Evolutionary conservation across 1,140 invertebrate genomes (phyloP).

Genomic region (Ips typographus): DNA sequence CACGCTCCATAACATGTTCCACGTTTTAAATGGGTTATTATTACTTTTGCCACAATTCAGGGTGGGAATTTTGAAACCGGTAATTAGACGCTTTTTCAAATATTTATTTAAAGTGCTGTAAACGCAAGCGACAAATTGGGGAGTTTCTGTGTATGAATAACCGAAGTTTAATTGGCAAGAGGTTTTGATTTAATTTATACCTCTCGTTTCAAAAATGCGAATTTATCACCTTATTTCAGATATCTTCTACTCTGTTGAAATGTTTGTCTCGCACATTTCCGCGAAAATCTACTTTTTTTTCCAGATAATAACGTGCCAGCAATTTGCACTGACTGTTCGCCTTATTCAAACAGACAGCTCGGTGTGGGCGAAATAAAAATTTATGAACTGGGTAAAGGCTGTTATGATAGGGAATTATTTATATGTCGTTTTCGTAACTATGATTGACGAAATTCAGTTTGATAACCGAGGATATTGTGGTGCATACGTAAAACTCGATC

Average conservation of each 20-base stretch:
- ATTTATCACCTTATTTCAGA: background rate
- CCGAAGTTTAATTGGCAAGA: background rate
- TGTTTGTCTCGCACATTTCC: background rate
- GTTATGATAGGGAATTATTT: conserved; percentile 1
- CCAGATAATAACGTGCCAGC: background rate
- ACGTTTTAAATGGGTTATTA: conserved; percentile 1
- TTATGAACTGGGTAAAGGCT: background rate
- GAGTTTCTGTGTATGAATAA: background rate
- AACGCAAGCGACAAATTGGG: background rate
- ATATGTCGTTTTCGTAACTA: background rate
- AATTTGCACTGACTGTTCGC: background rate
- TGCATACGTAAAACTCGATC: too few species aligned
- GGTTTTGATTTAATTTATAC: background rate
- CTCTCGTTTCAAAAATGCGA: background rate
- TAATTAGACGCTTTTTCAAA: conserved; percentile 4
- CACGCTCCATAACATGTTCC: conserved; percentile 3
- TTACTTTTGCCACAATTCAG: background rate
- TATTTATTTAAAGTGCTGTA: background rate
- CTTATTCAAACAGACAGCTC: background rate
- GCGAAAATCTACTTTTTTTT: background rate
- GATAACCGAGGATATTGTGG: too few species aligned
- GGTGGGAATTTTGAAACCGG: background rate
- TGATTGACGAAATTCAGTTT: too few species aligned
- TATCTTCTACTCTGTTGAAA: background rate
- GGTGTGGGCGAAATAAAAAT: background rate